phyloP scores from a whole-genome alignment of 2,113 vertebrate species.

The Etheostoma cragini region DNA sequence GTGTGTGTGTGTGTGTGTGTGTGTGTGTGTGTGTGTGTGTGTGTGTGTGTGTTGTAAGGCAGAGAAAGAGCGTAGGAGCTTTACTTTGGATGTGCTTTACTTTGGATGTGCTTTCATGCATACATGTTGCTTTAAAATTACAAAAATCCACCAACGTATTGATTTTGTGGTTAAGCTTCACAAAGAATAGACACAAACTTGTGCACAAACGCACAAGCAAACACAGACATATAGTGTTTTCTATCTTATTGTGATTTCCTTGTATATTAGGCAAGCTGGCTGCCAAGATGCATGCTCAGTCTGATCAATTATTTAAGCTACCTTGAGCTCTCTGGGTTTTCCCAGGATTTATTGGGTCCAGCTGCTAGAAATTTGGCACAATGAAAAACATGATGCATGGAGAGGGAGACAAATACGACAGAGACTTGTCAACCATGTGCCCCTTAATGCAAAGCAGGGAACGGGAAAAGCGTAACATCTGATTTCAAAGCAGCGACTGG shows the following conservation, averaged over 20 bases:
- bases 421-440: constrained; percentile 64
- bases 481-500: constrained; percentile 36
- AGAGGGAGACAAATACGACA: constrained; percentile 54
- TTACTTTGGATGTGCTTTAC: constrained; percentile 26
- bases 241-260: constrained; percentile 74
- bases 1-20: constrained; percentile 3
- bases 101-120: constrained; percentile 44
- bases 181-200: constrained; percentile 29
- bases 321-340: constrained; percentile 76
- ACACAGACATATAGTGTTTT: constrained; percentile 54
- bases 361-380: constrained; percentile 73
- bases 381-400: constrained; percentile 65
- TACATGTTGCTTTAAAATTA: constrained; percentile 31
- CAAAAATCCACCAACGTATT: constrained; percentile 42
- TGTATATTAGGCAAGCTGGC: constrained; percentile 73
- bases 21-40: constrained; percentile 10
- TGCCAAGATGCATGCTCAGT: constrained; percentile 69
- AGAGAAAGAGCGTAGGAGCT: background rate
- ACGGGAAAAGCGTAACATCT: constrained; percentile 35
- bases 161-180: constrained; percentile 42
- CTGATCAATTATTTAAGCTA: constrained; percentile 83
- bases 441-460: constrained; percentile 60
- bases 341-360: constrained; percentile 78
- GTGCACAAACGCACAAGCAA: constrained; percentile 46
- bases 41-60: constrained; percentile 3